These are phyloP conservation scores for Diploscapter pachys DNA, from an alignment of 1,140 invertebrate species.

Conservation along the genomic window DNA sequence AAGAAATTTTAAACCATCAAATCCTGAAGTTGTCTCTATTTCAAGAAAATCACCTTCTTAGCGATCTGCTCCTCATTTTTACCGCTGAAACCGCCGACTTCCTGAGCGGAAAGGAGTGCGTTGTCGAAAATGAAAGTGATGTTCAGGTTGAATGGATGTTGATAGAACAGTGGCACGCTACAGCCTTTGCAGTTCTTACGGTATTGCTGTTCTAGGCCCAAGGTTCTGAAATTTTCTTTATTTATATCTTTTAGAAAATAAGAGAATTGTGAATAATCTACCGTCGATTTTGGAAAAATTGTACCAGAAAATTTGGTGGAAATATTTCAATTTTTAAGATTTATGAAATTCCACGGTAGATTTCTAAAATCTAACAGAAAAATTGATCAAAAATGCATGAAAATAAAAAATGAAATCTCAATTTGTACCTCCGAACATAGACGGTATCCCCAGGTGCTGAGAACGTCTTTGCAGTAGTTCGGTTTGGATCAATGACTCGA, in stretches of 20 bases:
- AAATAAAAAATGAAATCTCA: too few species aligned
- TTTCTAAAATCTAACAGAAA: too few species aligned
- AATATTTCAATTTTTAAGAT: too few species aligned
- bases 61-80: constrained; percentile 54
- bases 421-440: constrained; percentile 70
- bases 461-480: constrained; percentile 92
- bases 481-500: constrained; percentile 85
- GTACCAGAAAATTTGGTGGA: too few species aligned
- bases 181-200: constrained; percentile 82
- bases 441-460: constrained; percentile 78
- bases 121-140: constrained; percentile 52
- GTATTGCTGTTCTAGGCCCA: constrained; percentile 85
- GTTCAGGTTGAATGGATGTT: constrained; percentile 67
- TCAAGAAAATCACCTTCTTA: constrained; percentile 41
- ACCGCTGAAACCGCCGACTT: constrained; percentile 49
- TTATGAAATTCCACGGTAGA: too few species aligned
- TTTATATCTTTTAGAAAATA: constrained; percentile 4
- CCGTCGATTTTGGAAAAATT: too few species aligned
- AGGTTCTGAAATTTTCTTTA: constrained; percentile 59
- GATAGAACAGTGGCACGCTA: constrained; percentile 86
- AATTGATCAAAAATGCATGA: too few species aligned
- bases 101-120: constrained; percentile 51
- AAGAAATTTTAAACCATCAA: not conserved
- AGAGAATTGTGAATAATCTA: too few species aligned
- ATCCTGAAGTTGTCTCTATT: not conserved